Evolutionary conservation across 2,888 invertebrate genomes (phyloP).

Genomic region (Andrena camellia): DNA sequence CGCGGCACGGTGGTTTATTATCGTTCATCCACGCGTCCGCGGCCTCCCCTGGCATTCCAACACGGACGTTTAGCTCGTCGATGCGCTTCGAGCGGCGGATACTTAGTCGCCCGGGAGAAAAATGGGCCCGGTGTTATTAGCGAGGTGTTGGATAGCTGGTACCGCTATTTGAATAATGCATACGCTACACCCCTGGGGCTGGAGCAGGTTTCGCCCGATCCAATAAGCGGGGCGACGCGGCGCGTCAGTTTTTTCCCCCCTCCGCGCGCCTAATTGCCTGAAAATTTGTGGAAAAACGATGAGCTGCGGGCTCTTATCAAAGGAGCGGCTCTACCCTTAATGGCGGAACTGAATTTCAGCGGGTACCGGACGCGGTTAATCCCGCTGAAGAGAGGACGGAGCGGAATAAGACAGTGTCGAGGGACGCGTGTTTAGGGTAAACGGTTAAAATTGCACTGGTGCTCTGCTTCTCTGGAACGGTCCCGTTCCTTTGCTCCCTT

Average conservation of each 20-base stretch:
- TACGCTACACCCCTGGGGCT: slow-evolving; percentile 53
- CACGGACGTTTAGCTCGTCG: slow-evolving; percentile 49
- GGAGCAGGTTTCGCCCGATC: slow-evolving; percentile 52
- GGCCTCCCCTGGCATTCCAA: slow-evolving; percentile 44
- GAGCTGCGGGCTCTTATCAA: not conserved
- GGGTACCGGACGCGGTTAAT: slow-evolving; percentile 5
- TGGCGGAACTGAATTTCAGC: not conserved
- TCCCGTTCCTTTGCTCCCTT: not conserved
- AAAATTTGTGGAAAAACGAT: slow-evolving; percentile 31
- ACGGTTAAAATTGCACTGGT: not conserved
- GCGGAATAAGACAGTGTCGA: not conserved
- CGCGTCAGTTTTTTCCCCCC: slow-evolving; percentile 36
- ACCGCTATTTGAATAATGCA: slow-evolving; percentile 71
- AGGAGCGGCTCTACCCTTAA: not conserved
- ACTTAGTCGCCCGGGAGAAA: slow-evolving; percentile 51
- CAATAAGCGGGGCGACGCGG: slow-evolving; percentile 48
- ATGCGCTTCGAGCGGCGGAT: slow-evolving; percentile 56
- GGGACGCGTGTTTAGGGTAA: not conserved
- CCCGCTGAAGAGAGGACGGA: not conserved
- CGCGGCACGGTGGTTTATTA: slow-evolving; percentile 40
- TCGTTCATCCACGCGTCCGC: slow-evolving; percentile 32
- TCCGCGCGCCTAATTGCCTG: slow-evolving; percentile 16
- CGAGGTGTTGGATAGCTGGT: slow-evolving; percentile 64
- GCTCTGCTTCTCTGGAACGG: not conserved
- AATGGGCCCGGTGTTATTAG: slow-evolving; percentile 64